Base-by-base conservation (phyloP, 2,888 invertebrate species). In the Microctonus hyperodae region DNA sequence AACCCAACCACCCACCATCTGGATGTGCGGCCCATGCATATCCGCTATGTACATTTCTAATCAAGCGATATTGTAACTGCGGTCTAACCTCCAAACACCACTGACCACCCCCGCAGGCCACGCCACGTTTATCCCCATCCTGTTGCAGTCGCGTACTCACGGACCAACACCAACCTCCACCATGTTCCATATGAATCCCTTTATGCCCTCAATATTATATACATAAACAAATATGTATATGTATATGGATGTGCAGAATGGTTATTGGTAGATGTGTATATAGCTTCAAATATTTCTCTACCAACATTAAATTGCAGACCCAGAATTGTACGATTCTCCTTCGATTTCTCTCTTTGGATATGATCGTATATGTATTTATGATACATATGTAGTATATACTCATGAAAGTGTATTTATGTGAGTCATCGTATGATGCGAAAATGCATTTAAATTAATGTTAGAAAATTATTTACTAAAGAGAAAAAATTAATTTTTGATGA, bases 11-110 rank as follows among this genome's bases (percentile, higher is more conserved):
- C 67, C 68, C 69, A 70, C 69, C 71, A 70, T 81, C 81, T 82
- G 81, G 80, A 81, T 81, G 81, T 81, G 79, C 78, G 78, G 79
- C 77, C 77, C 75, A 53, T 67, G 74, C 78, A 80, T 82, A 81
- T 82, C 81, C 81, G 78, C 82, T 82, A 84, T 83, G 83, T 84
- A 83, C 83, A 84, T 84, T 84, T 84, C 83, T 84, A 84, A 84
- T 84, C 83, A 84, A 84, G 83, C 83, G 83, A 83, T 84, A 84
- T 83, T 84, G 83, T 84, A 84, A 84, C 83, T 84, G 83, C 80
- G 83, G 83, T 84, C 83, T 83, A 83, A 82, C 83, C 82, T 84
- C 83, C 83, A 83, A 83, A 84, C 83, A 84, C 83, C 81, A 78
- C 79, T 73, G 77, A 78, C 75, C 75, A 73, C 75, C 72, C 73